phyloP scores from a whole-genome alignment of 2,113 vertebrate species.

The Melanostigma gelatinosum region DNA sequence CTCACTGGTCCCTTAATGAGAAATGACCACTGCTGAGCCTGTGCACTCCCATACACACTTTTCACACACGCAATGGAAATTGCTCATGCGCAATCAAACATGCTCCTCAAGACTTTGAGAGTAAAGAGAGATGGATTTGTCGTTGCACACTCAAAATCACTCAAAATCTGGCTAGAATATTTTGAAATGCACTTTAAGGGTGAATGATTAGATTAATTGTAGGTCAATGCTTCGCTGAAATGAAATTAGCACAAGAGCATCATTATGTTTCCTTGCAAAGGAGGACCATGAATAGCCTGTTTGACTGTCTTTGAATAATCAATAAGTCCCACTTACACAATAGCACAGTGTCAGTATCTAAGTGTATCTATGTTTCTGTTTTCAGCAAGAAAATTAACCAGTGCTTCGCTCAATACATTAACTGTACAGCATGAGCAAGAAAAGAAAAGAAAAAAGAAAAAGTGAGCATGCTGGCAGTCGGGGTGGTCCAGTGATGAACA shows the following conservation, averaged over 20 bases:
- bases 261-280: neutral
- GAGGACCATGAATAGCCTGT: neutral
- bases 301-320: slow-evolving; percentile 41
- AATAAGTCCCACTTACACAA: slow-evolving; percentile 32
- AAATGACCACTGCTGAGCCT: slow-evolving; percentile 64
- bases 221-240: neutral
- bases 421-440: slow-evolving; percentile 17
- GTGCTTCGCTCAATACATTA: slow-evolving; percentile 9
- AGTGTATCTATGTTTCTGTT: slow-evolving; percentile 12
- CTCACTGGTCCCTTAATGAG: slow-evolving; percentile 59
- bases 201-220: slow-evolving; percentile 21
- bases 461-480: slow-evolving; percentile 57
- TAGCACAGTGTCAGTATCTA: neutral
- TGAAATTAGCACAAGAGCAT: neutral
- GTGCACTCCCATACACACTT: slow-evolving; percentile 10
- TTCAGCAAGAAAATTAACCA: slow-evolving; percentile 24
- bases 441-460: slow-evolving; percentile 16
- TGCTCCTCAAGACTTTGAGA: slow-evolving; percentile 1
- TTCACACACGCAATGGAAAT: slow-evolving; percentile 1
- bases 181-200: slow-evolving; percentile 18
- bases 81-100: slow-evolving; percentile 28
- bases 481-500: slow-evolving; percentile 76
- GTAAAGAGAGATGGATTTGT: slow-evolving; percentile 7
- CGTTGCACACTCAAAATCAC: slow-evolving; percentile 1
- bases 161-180: slow-evolving; percentile 8